phyloP scores from a whole-genome alignment of 2,888 invertebrate genomes.

The Stegophylla sp. region DNA sequence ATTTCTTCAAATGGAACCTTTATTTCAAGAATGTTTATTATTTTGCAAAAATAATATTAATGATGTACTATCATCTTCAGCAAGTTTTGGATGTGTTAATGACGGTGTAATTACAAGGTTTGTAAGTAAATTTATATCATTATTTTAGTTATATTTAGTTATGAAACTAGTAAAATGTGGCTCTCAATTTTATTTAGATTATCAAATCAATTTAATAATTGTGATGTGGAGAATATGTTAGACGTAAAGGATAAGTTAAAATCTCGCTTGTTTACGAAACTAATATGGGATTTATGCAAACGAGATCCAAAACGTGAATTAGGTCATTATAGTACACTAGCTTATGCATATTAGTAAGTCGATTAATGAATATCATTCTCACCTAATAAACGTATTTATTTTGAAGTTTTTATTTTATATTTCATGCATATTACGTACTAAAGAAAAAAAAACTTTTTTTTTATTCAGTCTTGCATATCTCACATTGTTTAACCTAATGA shows the following conservation, averaged over 20 bases:
- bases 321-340: conserved; percentile 82
- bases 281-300: conserved; percentile 79
- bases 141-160: conserved; percentile 27
- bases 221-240: conserved; percentile 81
- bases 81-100: conserved; percentile 87
- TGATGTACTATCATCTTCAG: conserved; percentile 83
- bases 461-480: too few species aligned
- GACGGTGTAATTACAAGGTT: conserved; percentile 70
- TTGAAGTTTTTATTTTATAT: background rate
- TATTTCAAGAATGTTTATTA: conserved; percentile 83
- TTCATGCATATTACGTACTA: background rate
- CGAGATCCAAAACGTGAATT: conserved; percentile 77
- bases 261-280: conserved; percentile 81
- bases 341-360: conserved; percentile 66
- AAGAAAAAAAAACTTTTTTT: too few species aligned
- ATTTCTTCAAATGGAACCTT: conserved; percentile 90
- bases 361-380: background rate
- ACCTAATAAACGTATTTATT: background rate
- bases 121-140: conserved; percentile 55
- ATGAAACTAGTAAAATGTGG: conserved; percentile 33
- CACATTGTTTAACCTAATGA: too few species aligned
- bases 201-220: conserved; percentile 86
- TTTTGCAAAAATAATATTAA: conserved; percentile 87
- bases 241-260: conserved; percentile 90
- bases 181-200: conserved; percentile 68